A percentile compares a stretch with the other conserved stretches of the same genome.
Evolutionary conservation across 2,797 vertebrate genomes (phyloP).

Genomic region (Aselliscus stoliczkanus): DNA sequence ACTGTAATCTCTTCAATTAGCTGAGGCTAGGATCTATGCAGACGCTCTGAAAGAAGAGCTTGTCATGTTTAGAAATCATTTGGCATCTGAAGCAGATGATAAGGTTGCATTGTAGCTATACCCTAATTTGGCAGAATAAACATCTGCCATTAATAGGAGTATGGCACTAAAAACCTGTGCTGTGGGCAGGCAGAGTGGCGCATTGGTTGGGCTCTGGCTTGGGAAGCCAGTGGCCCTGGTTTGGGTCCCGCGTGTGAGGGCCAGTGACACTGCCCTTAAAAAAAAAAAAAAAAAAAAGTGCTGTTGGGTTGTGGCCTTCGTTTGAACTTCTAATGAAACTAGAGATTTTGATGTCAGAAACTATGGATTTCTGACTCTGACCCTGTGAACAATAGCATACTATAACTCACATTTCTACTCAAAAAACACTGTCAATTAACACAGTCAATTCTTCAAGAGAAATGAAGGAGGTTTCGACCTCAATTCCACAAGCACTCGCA

Average conservation of each 20-base stretch:
- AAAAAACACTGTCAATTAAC: slow-evolving; percentile 15
- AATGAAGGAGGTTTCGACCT: background rate
- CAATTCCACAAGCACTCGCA: slow-evolving; percentile 17
- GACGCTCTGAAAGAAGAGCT: background rate
- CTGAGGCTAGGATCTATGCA: background rate
- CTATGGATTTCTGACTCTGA: background rate
- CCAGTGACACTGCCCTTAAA: no score
- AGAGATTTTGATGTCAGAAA: background rate
- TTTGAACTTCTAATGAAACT: slow-evolving; percentile 12
- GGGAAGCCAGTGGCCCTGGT: no score
- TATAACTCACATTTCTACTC: background rate
- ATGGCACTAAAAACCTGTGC: background rate
- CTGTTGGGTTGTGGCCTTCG: background rate
- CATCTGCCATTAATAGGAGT: background rate
- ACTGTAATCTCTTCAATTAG: background rate
- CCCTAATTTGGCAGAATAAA: background rate
- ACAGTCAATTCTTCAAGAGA: background rate
- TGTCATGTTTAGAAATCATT: background rate
- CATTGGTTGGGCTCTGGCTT: no score
- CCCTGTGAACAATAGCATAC: background rate
- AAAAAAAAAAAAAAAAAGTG: no score
- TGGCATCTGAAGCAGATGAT: background rate
- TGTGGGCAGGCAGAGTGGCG: no score
- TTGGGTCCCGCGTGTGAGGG: no score
- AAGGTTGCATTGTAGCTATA: background rate